Evolutionary conservation across 2,888 invertebrate genomes (phyloP), one percentile per base, ranked within the genome.

Genomic region (Agonum fuliginosum): DNA sequence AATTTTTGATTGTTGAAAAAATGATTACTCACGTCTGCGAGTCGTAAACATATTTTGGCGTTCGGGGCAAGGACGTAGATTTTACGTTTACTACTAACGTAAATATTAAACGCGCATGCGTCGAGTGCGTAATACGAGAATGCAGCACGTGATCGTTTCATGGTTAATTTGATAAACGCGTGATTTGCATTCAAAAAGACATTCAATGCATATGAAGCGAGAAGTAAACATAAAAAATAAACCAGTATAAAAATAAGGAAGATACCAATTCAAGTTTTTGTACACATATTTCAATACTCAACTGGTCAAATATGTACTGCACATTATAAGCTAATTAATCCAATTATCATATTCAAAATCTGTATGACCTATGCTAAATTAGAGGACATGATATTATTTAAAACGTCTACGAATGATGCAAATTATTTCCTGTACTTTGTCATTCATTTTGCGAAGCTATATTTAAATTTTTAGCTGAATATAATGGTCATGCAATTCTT

Each of bases 111-210:
- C 2, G 58, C 58, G 58, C 58, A 30, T 62, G 58, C 30, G 46
- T 62, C 17, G 3, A 27, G 58, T 62, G 58, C 58, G 58, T 62
- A 62, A 62, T 30, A 62, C 30, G 58, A 30, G 58, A 62, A 62
- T 30, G 58, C 30, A 54, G 58, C 58, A 62, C 58, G 58, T 62
- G 58, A n/a, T 12, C 6, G 17, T 30, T 62, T 62, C 58, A 34
- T 62, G 58, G 58, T 17, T 62, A 30, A 62, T 62, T 30, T 62
- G 58, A 62, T 62, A 62, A 27, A 14, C 30, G 58, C 17, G 24
- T 54, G 54, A 24, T 54, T 54, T 24, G 54, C 20, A 54, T 54
- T 20, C 5, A n/a, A 24, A 54, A 24, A n/a, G 54, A 24, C 54
- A 54, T 54, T 54, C n/a, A 12, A 54, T 24, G 12, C 24, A 54